Base-by-base conservation (phyloP, 2,113 vertebrate species). In the Ciconia maguari region DNA sequence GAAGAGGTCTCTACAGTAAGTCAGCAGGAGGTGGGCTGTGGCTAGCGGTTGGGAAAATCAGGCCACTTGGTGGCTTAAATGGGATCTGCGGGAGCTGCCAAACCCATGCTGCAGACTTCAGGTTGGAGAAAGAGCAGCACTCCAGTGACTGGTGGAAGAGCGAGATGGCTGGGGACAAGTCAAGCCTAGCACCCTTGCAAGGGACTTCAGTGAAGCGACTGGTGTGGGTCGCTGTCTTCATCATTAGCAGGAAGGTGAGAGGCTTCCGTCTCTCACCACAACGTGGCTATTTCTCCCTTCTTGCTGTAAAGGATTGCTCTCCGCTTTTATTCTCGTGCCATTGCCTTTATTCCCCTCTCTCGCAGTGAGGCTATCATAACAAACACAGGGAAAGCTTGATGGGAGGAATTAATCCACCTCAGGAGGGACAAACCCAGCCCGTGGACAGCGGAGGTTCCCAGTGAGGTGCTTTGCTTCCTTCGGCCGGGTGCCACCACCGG, bases 91-190 rank as follows among this genome's bases (percentile, higher is more conserved):
- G 84, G 30, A 69, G 30, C n/a, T 83, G 17, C 30, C 30, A 71
- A 58, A 51, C 26, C 19, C 22, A 5, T 27, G 10, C 14, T 38
- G 38, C 29, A 68, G 48, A 12, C 16, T 22, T 42, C 2, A 52
- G 8, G 13, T 11, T 2, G 1, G 34, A 80, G 36, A 70, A n/a
- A 46, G 49, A 20, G 34, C 42, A 57, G 55, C 24, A 3, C 8
- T 36, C 22, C 16, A 25, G 36, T 48, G 26, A 36, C 60, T 29
- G 8, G 17, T 57, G 51, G 17, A 48, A 36, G 46, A 38, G 12
- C 0, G 0, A 76, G 44, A n/a, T 51, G 48, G 8, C 26, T 52
- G 72, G n/a, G 12, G 36, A 41, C 41, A 66, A 51, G 36, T 18
- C 41, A 61, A 44, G 13, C 38, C 52, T 60, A 32, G 1, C 2